Evolutionary conservation across 1,140 invertebrate species (phyloP).

Genomic region (Lucilia sericata): DNA sequence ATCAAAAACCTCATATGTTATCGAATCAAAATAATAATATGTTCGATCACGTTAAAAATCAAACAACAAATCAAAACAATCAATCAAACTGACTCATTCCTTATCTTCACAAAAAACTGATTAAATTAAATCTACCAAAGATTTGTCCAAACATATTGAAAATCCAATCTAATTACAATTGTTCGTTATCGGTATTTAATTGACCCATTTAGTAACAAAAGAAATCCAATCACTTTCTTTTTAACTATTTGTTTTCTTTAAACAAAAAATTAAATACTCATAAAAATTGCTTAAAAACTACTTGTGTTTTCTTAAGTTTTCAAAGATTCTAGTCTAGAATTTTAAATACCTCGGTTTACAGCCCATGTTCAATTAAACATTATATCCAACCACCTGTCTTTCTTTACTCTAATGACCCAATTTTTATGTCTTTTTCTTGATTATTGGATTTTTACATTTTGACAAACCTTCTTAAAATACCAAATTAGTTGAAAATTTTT

Average conservation of each 20-base stretch:
- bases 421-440: neutral
- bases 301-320: neutral
- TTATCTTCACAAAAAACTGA: too few relatives aligned
- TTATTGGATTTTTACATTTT: neutral
- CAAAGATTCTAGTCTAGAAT: conserved; percentile 16
- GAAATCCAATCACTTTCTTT: conserved; percentile 16
- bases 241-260: neutral
- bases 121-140: too few relatives aligned
- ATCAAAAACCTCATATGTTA: too few relatives aligned
- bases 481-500: conserved; percentile 2
- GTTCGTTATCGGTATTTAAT: neutral
- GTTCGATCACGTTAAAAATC: too few relatives aligned
- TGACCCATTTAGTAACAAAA: neutral
- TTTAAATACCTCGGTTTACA: neutral
- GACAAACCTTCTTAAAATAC: conserved; percentile 12
- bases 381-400: neutral
- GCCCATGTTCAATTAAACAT: neutral
- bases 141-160: neutral
- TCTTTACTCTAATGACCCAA: conserved; percentile 9
- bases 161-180: neutral
- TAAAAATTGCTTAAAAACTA: neutral
- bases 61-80: too few relatives aligned
- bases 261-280: neutral
- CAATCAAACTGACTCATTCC: too few relatives aligned
- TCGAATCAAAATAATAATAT: too few relatives aligned